Evolutionary conservation across 2,888 invertebrate genomes (phyloP), one percentile per base, ranked within the genome.

Genomic region (Micropterix aruncella): DNA sequence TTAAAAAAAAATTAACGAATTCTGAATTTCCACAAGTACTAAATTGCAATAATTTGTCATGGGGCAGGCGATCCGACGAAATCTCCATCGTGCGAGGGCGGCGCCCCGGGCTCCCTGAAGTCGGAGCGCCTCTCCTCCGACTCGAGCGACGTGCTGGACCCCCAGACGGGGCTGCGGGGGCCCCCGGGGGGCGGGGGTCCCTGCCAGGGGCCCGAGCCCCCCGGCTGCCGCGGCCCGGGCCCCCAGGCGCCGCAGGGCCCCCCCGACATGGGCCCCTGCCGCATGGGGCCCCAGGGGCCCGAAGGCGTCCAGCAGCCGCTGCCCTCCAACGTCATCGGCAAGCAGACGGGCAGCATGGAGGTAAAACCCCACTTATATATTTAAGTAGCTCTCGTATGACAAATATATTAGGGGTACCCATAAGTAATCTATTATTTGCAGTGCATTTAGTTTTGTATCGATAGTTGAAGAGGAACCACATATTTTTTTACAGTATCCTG

Each of bases 341-440:
- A 86, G 60, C 84, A 84, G 58, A 68, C 74, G 18, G 78, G 80
- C 51, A 81, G 83, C 50, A 83, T 87, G 75, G 88, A 89, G 72
- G 85, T 87, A 65, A 27, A 27, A n/a, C n/a, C n/a, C n/a, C n/a
- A n/a, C n/a, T n/a, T n/a, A n/a, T n/a, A n/a, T n/a, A n/a, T n/a
- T n/a, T n/a, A n/a, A n/a, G n/a, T n/a, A n/a, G n/a, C n/a, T n/a
- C n/a, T n/a, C n/a, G n/a, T n/a, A n/a, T n/a, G n/a, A n/a, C n/a
- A n/a, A n/a, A n/a, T n/a, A n/a, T n/a, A n/a, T n/a, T n/a, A n/a
- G n/a, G n/a, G n/a, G n/a, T n/a, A n/a, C n/a, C n/a, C n/a, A n/a
- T n/a, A n/a, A n/a, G n/a, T n/a, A n/a, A n/a, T n/a, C n/a, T n/a
- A n/a, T n/a, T n/a, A n/a, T n/a, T n/a, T n/a, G n/a, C n/a, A n/a